Evolutionary conservation across 1,140 invertebrate species (phyloP), one percentile per base, ranked within the genome.

Genomic region (Neodiprion virginianus): DNA sequence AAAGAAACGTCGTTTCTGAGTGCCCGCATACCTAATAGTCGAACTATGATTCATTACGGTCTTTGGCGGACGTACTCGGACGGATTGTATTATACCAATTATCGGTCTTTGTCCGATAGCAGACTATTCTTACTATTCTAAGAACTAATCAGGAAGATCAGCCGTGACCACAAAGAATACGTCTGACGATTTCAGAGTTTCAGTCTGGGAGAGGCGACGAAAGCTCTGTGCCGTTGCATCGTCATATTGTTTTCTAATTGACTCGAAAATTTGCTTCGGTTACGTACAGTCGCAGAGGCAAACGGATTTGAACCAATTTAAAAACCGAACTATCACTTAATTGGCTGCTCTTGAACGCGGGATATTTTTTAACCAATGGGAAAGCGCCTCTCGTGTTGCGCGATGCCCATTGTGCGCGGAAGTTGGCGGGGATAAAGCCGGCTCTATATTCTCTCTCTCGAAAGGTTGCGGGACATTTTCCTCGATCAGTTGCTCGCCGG

Each of bases 401-500:
- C 53, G 53, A 61, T 61, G 8, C 53, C 11, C 53, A 17, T 14
- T 4, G 53, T 61, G 53, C 53, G 53, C 53, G 53, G 7, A 61
- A 61, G 53, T 61, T 61, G 53, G 53, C 53, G 53, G 53, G 53
- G 53, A 61, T 61, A 17, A 61, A 61, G 8, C 11, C 11, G 11
- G 53, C 53, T 5, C 53, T 61, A 17, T 40, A 40, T 9, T 61
- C 53, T 61, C 53, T 61, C 28, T 61, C 53, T 17, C 2, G 28
- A 40, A 40, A 61, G 53, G n/a, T 8, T 12, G 53, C 7, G 53
- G 11, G 53, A 8, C 53, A 61, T 61, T 61, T 61, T 61, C 0
- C 53, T 61, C 53, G 4, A 61, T 61, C 53, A 61, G 53, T 61
- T 61, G 53, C 53, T 61, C 53, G 53, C 53, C 53, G 53, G 53